A percentile compares a stretch with the other conserved stretches of the same genome.
These are phyloP conservation scores for Abscondita cerata DNA, from an alignment of 2,888 invertebrate species.

Conservation along the genomic window DNA sequence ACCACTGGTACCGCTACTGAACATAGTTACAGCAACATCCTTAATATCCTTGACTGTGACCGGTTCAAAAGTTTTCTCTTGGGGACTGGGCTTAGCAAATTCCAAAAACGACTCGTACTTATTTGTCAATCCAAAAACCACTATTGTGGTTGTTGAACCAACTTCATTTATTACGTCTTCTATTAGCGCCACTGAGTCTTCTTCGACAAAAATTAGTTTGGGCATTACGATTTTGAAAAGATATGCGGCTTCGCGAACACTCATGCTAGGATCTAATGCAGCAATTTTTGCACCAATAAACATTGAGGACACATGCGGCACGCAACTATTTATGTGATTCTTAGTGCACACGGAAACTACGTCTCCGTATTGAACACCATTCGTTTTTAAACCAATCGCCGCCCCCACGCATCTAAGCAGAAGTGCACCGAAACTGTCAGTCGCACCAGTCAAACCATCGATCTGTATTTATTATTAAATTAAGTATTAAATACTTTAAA, in stretches of 20 bases:
- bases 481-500: too few relatives aligned
- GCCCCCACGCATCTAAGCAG: not conserved
- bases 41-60: conserved; percentile 17
- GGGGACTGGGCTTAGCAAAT: conserved; percentile 40
- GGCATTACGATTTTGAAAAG: conserved; percentile 38
- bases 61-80: conserved; percentile 34
- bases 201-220: conserved; percentile 39
- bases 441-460: not conserved
- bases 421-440: not conserved
- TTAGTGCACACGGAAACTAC: not conserved
- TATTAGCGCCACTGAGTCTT: conserved; percentile 31
- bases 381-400: not conserved
- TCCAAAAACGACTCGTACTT: conserved; percentile 27
- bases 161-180: conserved; percentile 29
- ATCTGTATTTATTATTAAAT: not conserved
- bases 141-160: conserved; percentile 29
- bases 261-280: conserved; percentile 37
- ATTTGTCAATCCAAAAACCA: conserved; percentile 35
- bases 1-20: conserved; percentile 51
- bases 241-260: conserved; percentile 34
- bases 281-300: conserved; percentile 52
- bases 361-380: not conserved
- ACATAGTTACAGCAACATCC: conserved; percentile 37
- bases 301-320: conserved; percentile 52
- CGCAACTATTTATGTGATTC: not conserved